phyloP scores from a whole-genome alignment of 2,797 vertebrate species.

The Micromesistius poutassou region DNA sequence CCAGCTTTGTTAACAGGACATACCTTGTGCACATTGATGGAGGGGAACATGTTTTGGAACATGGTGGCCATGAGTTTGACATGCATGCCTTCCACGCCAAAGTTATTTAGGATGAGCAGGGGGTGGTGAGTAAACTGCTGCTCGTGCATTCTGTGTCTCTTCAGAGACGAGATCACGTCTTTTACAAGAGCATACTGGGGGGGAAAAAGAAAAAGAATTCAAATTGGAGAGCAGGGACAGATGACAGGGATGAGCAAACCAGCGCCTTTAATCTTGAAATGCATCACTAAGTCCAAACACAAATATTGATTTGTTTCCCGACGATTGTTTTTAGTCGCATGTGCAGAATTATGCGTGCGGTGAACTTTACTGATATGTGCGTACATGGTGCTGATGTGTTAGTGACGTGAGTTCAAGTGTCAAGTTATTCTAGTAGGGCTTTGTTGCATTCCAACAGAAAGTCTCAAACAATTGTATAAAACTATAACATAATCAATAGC shows the following conservation, averaged over 20 bases:
- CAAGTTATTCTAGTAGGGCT: no score
- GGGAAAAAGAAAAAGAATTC: no score
- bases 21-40: constrained; percentile 92
- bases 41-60: constrained; percentile 94
- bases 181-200: constrained; percentile 83
- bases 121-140: constrained; percentile 90
- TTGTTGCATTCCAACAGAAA: no score
- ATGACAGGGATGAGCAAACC: constrained; percentile 35
- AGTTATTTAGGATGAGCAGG: constrained; percentile 88
- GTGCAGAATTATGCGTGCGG: no score
- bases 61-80: constrained; percentile 90
- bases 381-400: no score
- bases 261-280: constrained; percentile 76
- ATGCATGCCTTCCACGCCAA: constrained; percentile 85
- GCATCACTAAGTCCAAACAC: constrained; percentile 63
- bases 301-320: no score
- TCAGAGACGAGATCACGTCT: constrained; percentile 86
- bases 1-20: not conserved
- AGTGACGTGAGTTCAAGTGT: no score
- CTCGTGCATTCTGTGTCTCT: constrained; percentile 90
- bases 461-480: no score
- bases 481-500: no score
- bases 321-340: no score
- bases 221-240: not conserved
- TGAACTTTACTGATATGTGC: no score